phyloP scores from a whole-genome alignment of 1,140 invertebrate genomes.

The Anagrus nilaparvatae region DNA sequence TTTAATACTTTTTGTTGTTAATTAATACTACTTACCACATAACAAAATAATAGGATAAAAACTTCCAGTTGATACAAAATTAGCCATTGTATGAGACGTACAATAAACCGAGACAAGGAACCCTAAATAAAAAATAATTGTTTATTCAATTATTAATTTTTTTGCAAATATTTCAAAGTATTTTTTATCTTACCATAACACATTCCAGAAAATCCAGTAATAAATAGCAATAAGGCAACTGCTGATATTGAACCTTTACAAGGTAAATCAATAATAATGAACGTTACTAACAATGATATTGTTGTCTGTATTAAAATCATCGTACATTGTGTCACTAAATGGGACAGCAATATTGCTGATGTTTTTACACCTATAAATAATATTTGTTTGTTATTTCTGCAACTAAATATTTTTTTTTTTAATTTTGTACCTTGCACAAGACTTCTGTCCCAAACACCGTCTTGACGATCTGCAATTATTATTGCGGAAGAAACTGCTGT shows the following conservation, averaged over 20 bases:
- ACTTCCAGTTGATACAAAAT: constrained; percentile 73
- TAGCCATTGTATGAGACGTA: constrained; percentile 65
- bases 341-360: constrained; percentile 59
- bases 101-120: constrained; percentile 72
- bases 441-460: constrained; percentile 67
- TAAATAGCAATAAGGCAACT: constrained; percentile 45
- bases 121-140: constrained; percentile 36
- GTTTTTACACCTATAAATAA: constrained; percentile 49
- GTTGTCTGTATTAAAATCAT: constrained; percentile 61
- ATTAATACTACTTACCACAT: constrained; percentile 50
- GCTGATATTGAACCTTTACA: constrained; percentile 49
- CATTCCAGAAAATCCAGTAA: constrained; percentile 60
- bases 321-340: constrained; percentile 62
- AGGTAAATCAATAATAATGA: constrained; percentile 49
- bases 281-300: constrained; percentile 49
- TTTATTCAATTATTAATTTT: constrained; percentile 7
- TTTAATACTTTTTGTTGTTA: not conserved
- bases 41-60: constrained; percentile 80
- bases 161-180: not conserved
- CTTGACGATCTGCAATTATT: constrained; percentile 70
- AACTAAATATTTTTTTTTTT: constrained; percentile 1
- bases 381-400: not conserved
- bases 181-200: constrained; percentile 50
- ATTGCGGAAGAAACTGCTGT: constrained; percentile 66
- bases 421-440: constrained; percentile 54